Base-by-base conservation (phyloP, 2,888 invertebrate genomes). In the Amphipyra tragopoginis region DNA sequence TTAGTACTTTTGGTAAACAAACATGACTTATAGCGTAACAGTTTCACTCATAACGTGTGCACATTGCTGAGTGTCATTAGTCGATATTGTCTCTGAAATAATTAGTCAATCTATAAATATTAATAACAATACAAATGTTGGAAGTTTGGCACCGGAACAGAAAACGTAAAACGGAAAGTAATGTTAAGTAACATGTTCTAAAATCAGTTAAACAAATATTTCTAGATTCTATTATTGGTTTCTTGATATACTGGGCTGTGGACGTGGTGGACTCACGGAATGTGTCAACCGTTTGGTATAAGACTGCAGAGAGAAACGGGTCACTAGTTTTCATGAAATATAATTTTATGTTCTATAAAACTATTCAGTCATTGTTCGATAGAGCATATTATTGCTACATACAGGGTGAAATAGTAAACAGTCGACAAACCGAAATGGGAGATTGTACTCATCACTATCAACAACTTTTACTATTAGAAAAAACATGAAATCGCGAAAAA, bases 31-130 rank as follows among this genome's bases (percentile, higher is more conserved):
- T 21, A 21, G 21, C 21, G 21, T 1, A 21, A 29, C 29, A 29
- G 5, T 5, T 5, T 29, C 29, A 29, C 7, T 29, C 29, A 5
- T 29, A 29, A 29, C 5, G 29, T 29, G 29, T 5, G 1, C 29
- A 38, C 10, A 38, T 38, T n/a, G 1, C 38, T 38, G 5, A 29
- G n/a, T 38, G 38, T 38, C 21, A 21, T 21, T 21, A 21, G 40
- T 14, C 13, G 40, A 40, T 40, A 7, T 14, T 13, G 6, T 40
- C 14, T 15, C 13, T 14, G 29, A 40, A 14, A n/a, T 45, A 36
- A 51, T 36, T 36, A 60, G 29, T 21, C 5, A 53, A 53, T 38
- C 2, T 36, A 29, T 47, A 38, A 45, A 50, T 48, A 59, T 48
- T 51, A 13, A 40, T 8, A 40, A 51, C 40, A 47, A 34, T 21